Percentiles rank a stretch among this genome's conserved stretches.
Evolutionary conservation across 2,888 invertebrate genomes (phyloP).

Genomic region (Merodon equestris): DNA sequence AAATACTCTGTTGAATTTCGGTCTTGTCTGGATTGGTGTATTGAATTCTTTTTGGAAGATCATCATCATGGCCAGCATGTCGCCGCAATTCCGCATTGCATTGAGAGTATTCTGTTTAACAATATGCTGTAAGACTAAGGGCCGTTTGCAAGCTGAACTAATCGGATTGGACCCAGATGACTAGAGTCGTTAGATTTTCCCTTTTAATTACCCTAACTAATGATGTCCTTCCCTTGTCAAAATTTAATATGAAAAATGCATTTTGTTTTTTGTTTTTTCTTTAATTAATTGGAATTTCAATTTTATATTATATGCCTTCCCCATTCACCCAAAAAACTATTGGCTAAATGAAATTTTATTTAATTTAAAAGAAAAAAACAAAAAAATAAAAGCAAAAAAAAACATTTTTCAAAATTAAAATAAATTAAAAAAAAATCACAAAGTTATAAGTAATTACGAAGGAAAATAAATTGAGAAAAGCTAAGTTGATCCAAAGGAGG

Average conservation of each 20-base stretch:
- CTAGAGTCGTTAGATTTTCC: slow-evolving; percentile 81
- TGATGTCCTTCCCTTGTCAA: slow-evolving; percentile 31
- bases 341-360: slow-evolving; percentile 51
- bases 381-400: slow-evolving; percentile 11
- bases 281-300: too few relatives aligned
- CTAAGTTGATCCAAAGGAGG: slow-evolving; percentile 64
- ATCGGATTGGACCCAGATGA: slow-evolving; percentile 93
- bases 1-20: slow-evolving; percentile 92
- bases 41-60: slow-evolving; percentile 98
- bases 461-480: slow-evolving; percentile 52
- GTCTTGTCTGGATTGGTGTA: slow-evolving; percentile 96
- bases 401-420: slow-evolving; percentile 13
- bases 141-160: slow-evolving; percentile 90
- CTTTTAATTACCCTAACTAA: slow-evolving; percentile 69
- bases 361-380: slow-evolving; percentile 42
- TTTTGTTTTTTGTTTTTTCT: background rate
- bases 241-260: slow-evolving; percentile 23
- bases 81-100: slow-evolving; percentile 95
- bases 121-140: slow-evolving; percentile 91
- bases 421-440: background rate
- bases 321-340: slow-evolving; percentile 21
- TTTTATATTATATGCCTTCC: too few relatives aligned
- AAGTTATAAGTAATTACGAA: too few relatives aligned
- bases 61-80: slow-evolving; percentile 91
- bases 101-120: slow-evolving; percentile 92